Evolutionary conservation across 1,140 invertebrate species (phyloP), one percentile per base, ranked within the genome.

Genomic region (Chlorops oryzae): DNA sequence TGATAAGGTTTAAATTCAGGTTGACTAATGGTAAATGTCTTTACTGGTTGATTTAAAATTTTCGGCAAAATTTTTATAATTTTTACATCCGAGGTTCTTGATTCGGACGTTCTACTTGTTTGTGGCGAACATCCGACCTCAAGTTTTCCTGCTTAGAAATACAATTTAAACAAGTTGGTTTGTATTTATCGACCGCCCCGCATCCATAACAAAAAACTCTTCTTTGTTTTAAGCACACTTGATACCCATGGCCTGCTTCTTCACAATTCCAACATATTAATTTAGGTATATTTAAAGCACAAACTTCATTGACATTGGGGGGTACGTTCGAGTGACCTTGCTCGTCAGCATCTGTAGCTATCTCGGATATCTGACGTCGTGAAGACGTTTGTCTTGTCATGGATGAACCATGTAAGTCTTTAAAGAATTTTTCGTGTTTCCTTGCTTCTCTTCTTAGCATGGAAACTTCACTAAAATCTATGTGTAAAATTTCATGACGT

Each of bases 131-230:
- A 27, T 44, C 42, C 42, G 5, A 13, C 2, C 3, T 2, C 3
- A 15, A 44, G 42, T 44, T 44, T 44, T 44, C 42, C 22, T 23
- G n/a, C 24, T 15, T 24, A 17, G 5, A 17, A 2, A 23, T 35
- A 32, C 32, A 46, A 35, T 46, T 46, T 2, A 32, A 1, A 21
- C 48, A 43, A 23, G 28, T 22, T n/a, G 48, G 48, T 35, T 41
- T 50, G 35, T 50, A 50, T 4, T 20, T 40, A 43, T 50, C 27
- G 3, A 25, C 17, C 10, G 38, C 21, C 9, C 48, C 48, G 10
- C 46, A 53, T 10, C 51, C 47, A 17, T 53, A 43, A 12, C 45
- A 53, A 49, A 53, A 53, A 7, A 53, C 23, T 15, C 35, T 23
- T 10, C 40, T n/a, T n/a, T n/a, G n/a, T n/a, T n/a, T n/a, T n/a